These are phyloP conservation scores for Dromiciops gliroides DNA, from an alignment of 2,113 vertebrate genomes.

Conservation along the genomic window DNA sequence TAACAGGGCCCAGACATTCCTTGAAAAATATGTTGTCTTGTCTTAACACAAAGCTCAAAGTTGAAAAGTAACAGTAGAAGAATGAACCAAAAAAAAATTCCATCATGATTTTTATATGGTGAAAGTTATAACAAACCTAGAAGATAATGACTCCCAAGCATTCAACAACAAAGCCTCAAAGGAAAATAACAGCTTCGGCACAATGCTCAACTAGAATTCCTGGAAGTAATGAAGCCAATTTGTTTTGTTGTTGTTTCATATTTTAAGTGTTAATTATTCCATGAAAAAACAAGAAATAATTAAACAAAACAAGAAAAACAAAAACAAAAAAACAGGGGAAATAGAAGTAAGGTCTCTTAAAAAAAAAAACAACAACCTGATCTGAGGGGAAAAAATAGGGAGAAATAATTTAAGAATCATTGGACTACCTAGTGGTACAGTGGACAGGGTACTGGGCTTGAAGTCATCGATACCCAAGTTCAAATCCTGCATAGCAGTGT, in stretches of 20 bases:
- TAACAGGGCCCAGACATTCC: neutral
- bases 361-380: no score
- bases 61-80: neutral
- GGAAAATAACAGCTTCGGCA: no score
- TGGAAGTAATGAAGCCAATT: no score
- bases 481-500: neutral
- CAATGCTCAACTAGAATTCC: no score
- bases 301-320: no score
- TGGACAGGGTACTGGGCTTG: neutral
- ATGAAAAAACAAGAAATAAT: neutral
- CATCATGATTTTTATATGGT: neutral
- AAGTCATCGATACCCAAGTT: neutral
- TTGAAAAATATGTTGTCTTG: neutral
- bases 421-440: neutral
- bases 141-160: no score
- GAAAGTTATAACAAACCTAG: neutral
- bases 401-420: neutral
- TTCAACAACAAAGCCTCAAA: no score
- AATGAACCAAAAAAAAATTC: neutral
- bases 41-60: neutral
- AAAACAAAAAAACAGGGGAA: no score
- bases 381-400: neutral
- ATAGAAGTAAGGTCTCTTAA: neutral
- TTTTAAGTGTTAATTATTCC: neutral
- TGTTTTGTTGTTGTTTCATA: neutral